Conservation (phyloP, 2,113 vertebrate species). For the Cyphomyrus discorhynchus region DNA sequence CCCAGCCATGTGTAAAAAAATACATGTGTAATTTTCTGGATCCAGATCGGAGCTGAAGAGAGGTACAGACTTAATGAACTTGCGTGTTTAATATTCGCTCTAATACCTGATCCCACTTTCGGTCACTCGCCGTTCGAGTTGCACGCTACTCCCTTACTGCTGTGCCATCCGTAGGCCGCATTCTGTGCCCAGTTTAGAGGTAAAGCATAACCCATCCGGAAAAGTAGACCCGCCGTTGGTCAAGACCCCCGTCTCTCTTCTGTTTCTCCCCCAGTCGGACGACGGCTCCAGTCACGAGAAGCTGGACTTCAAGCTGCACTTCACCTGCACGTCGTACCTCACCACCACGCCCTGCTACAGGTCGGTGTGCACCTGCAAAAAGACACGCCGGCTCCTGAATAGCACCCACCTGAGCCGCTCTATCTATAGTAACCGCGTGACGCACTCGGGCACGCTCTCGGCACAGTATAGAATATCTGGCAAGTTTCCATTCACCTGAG, state of each 20-base stretch:
- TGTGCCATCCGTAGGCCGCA: not conserved
- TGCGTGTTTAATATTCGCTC: not conserved
- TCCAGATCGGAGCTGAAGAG: not conserved
- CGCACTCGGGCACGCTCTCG: not conserved
- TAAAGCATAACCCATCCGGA: not conserved
- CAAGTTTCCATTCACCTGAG: not conserved
- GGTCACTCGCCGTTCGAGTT: not conserved
- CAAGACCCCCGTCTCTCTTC: not conserved
- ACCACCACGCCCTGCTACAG: slow-evolving; percentile 97
- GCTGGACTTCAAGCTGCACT: slow-evolving; percentile 96
- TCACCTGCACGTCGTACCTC: slow-evolving; percentile 94
- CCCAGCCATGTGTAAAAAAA: not conserved
- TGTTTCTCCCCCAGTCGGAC: slow-evolving; percentile 66
- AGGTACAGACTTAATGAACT: not conserved
- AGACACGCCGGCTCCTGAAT: not conserved
- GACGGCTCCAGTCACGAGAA: slow-evolving; percentile 95
- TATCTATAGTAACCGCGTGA: not conserved
- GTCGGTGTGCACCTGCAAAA: slow-evolving; percentile 48
- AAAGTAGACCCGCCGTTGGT: not conserved
- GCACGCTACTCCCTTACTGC: not conserved
- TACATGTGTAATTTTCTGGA: not conserved
- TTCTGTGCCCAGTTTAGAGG: not conserved
- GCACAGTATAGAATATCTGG: not conserved
- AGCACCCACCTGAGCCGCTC: not conserved
- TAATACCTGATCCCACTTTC: not conserved